Base-by-base conservation (phyloP, 1,140 invertebrate genomes). In the Eubasilissa regina region DNA sequence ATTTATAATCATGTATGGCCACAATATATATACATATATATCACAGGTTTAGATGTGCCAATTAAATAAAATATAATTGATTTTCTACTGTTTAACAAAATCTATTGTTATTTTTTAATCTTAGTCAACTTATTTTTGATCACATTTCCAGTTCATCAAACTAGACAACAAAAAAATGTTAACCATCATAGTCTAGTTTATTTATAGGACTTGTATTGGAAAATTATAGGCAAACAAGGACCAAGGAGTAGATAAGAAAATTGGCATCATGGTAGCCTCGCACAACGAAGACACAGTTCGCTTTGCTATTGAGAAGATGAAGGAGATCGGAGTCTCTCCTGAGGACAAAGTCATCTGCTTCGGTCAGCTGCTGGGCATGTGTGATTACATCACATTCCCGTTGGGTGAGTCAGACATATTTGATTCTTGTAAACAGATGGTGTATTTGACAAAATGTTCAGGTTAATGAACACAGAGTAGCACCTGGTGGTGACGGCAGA, bases 201-300 rank as follows among this genome's bases (percentile, higher is more conserved):
- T n/a, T n/a, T n/a, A 35, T 35, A 6, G 25, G 1, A 51, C 9
- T 51, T 13, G 48, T 51, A 15, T 51, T 13, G n/a, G 11, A 13
- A 4, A 8, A 51, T 64, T 55, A 4, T 43, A 88, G 86, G 68
- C 85, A 6, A 86, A 93, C 81, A 93, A 95, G 86, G 92, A 93
- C 83, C 90, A 88, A 78, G 92, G 91, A n/a, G 90, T 92, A 66
- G 93, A 93, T 86, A 94, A 94, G 62, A 94, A 93, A 85, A 94
- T 98, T 83, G 95, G 96, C 80, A 97, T 99, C 78, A 99, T 99
- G 98, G 95, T 99, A 48, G 98, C 98, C 13, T 98, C 95, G 13
- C 98, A 99, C 89, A 99, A 99, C 88, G 98, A 99, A 89, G 95
- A 99, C 87, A 98, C 98, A 0, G 96, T 99, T 4, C 94, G 97